phyloP scores from a whole-genome alignment of 2,888 invertebrate species.

The Dynastes grantii region DNA sequence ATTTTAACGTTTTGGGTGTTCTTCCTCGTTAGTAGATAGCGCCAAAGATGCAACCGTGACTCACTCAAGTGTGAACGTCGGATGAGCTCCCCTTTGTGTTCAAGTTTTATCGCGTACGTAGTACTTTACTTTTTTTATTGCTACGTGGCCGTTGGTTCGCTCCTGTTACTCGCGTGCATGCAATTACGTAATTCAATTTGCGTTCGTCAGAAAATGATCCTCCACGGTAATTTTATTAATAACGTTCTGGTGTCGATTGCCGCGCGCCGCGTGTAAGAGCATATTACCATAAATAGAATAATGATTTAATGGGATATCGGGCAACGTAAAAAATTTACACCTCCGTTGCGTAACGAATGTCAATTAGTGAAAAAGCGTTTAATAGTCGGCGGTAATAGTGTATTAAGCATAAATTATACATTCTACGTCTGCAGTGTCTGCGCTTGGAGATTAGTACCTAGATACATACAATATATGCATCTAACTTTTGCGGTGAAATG shows the following conservation, averaged over 20 bases:
- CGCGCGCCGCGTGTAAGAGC: not conserved
- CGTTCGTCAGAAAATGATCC: not conserved
- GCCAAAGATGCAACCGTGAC: conserved; percentile 2
- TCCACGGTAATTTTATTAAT: conserved; percentile 17
- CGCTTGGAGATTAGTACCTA: too few species aligned
- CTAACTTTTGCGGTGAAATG: too few species aligned
- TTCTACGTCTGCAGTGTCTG: too few species aligned
- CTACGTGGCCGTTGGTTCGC: too few species aligned
- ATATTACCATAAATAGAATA: conserved; percentile 8
- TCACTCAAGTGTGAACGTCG: not conserved
- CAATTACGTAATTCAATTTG: conserved; percentile 18
- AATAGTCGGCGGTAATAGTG: too few species aligned
- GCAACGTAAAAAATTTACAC: too few species aligned
- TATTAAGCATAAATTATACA: too few species aligned
- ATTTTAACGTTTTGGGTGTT: not conserved
- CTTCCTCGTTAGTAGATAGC: not conserved
- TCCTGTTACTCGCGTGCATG: not conserved
- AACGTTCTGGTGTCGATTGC: conserved; percentile 2
- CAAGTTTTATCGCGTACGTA: too few species aligned
- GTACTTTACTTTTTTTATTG: too few species aligned
- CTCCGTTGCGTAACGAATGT: too few species aligned
- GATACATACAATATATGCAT: too few species aligned
- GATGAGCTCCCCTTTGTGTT: not conserved
- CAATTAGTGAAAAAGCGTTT: too few species aligned
- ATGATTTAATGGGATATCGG: not conserved